Conservation (phyloP, 2,888 invertebrate species). For the Polydrusus pterygomalis region DNA sequence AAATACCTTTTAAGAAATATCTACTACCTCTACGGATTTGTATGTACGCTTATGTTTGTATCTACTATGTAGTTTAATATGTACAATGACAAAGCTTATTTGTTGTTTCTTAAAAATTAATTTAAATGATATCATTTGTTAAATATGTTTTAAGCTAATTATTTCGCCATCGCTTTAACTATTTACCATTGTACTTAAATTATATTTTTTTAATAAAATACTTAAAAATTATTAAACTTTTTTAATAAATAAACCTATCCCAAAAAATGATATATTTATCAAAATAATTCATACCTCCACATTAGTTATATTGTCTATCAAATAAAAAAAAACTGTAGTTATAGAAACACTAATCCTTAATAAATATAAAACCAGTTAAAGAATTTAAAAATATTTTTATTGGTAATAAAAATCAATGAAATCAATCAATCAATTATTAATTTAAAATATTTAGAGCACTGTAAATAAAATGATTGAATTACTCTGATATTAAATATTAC, state of each 20-base stretch:
- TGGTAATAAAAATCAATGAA: not conserved
- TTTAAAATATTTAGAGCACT: too few relatives aligned
- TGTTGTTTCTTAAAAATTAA: not conserved
- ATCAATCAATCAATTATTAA: too few relatives aligned
- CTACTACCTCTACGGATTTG: not conserved
- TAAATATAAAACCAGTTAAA: not conserved
- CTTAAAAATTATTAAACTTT: not conserved
- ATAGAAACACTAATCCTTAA: not conserved
- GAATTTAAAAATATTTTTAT: not conserved
- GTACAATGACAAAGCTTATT: too few relatives aligned
- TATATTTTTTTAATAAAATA: not conserved
- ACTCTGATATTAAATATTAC: too few relatives aligned
- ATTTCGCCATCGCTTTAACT: not conserved
- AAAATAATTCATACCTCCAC: too few relatives aligned
- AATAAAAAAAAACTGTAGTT: not conserved
- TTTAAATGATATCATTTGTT: not conserved
- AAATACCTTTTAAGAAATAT: not conserved
- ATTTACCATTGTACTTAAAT: not conserved
- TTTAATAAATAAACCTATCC: constrained; percentile 7
- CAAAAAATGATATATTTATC: not conserved
- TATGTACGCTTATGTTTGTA: constrained; percentile 7
- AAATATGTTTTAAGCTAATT: not conserved
- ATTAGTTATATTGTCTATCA: too few relatives aligned
- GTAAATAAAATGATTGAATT: too few relatives aligned
- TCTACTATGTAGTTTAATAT: not conserved